Conservation (phyloP, 2,113 vertebrate genomes). For the Apaloderma vittatum region DNA sequence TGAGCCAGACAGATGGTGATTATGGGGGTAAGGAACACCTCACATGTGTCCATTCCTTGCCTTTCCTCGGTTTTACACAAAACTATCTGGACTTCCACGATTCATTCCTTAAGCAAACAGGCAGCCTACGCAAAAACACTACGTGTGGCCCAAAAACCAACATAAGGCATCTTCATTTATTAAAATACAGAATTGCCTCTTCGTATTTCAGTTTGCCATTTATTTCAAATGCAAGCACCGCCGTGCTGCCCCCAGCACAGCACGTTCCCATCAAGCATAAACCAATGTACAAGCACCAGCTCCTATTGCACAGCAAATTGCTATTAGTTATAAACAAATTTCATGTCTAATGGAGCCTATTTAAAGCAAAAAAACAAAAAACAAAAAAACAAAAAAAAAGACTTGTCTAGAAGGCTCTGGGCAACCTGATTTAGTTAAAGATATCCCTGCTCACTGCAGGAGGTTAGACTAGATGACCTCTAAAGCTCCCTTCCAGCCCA, state of each 20-base stretch:
- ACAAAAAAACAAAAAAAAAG: background rate
- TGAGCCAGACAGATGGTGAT: background rate
- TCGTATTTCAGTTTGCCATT: background rate
- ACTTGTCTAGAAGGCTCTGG: background rate
- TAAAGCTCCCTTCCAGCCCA: too few relatives aligned
- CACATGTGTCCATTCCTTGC: background rate
- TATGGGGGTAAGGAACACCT: background rate
- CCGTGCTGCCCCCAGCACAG: background rate
- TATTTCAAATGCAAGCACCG: background rate
- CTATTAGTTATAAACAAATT: background rate
- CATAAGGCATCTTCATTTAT: background rate
- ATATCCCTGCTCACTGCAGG: too few relatives aligned
- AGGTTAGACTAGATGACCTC: too few relatives aligned
- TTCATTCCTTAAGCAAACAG: background rate
- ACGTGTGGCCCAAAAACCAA: background rate
- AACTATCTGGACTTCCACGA: background rate
- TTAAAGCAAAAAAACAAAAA: background rate
- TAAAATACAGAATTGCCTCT: background rate
- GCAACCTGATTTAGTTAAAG: too few relatives aligned
- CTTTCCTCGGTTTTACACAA: background rate
- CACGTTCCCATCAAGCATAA: accelerated
- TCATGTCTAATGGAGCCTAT: background rate
- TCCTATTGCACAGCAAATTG: background rate
- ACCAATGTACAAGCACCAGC: background rate
- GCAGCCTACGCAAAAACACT: background rate